Evolutionary conservation across 1,140 invertebrate genomes (phyloP), one percentile per base, ranked within the genome.

Genomic region (fruit fly (Drosophila melanogaster)): DNA sequence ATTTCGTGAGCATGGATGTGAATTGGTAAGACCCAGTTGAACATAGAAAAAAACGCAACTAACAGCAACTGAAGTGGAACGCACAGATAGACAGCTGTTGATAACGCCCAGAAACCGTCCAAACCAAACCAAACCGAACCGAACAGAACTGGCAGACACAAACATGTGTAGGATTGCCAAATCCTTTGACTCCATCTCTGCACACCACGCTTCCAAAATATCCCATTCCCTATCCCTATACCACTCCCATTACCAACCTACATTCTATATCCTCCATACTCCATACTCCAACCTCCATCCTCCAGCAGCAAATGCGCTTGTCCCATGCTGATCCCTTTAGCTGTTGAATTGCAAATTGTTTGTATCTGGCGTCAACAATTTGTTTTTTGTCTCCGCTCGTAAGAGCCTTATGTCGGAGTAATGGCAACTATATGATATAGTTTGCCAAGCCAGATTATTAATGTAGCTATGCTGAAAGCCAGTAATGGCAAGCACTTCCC

Each of bases 281-380:
- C 15, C 0, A 35, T 11, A 3, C 35, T 37, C 10, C 41, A 43
- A 11, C 12, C n/a, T 44, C 8, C 8, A 17, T 22, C 12, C 55
- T n/a, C 17, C 33, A 5, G 44, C 74, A 53, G 77, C 74, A 86
- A 86, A 76, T 87, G 83, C 83, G 83, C 83, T 89, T 87, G 83
- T 87, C 72, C 71, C 79, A 51, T 87, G 79, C 85, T 89, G 84
- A 89, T 89, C 84, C 84, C 75, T 78, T 89, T 70, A 84, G 84
- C 84, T 89, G 84, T 89, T 89, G 84, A 89, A 89, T 89, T 89
- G 84, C 84, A 89, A 89, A 89, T 89, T 89, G 84, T 89, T 83
- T 89, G 84, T 83, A 78, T 77, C 72, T 89, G 83, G 71, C 71
- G 83, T 79, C 65, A 72, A 81, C 57, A 81, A 83, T 87, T 87